Evolutionary conservation across 1,140 invertebrate genomes (phyloP).

Genomic region (Steinernema feltiae): DNA sequence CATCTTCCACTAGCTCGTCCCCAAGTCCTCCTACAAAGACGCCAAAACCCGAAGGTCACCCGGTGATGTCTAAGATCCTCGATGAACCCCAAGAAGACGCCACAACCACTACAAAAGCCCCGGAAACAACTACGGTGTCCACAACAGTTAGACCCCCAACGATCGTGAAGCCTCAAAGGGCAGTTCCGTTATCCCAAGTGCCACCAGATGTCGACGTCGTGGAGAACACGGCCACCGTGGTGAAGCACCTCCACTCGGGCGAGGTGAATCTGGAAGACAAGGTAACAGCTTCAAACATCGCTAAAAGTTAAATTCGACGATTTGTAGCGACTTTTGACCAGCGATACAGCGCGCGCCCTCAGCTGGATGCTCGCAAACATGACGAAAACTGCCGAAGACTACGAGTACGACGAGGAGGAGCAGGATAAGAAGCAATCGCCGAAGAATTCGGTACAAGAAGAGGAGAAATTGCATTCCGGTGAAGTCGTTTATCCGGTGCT

Average conservation of each 20-base stretch:
- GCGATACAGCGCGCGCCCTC: conserved; percentile 31
- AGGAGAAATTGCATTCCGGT: conserved; percentile 12
- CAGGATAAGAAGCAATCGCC: neutral
- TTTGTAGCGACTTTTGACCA: neutral
- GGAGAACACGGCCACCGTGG: neutral
- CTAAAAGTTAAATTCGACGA: neutral
- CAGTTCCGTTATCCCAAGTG: neutral
- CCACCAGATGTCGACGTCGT: neutral
- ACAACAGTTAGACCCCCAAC: neutral
- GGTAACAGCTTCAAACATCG: neutral
- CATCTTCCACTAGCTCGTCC: neutral
- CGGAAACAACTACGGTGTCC: neutral
- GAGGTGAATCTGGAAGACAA: neutral
- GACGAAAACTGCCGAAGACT: conserved; percentile 32
- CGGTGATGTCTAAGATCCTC: neutral
- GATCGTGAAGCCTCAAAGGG: neutral
- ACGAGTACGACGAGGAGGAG: neutral
- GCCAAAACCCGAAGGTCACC: neutral
- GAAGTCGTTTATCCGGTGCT: neutral
- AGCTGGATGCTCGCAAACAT: conserved; percentile 39
- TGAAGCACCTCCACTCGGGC: neutral
- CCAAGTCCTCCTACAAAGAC: neutral
- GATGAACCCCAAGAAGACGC: conserved; percentile 8
- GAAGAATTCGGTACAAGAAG: conserved; percentile 9
- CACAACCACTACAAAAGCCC: conserved; percentile 8